A percentile compares a stretch with the other conserved stretches of the same genome.
Conservation (phyloP, 2,797 vertebrate species). For the Thripadectes ignobilis region DNA sequence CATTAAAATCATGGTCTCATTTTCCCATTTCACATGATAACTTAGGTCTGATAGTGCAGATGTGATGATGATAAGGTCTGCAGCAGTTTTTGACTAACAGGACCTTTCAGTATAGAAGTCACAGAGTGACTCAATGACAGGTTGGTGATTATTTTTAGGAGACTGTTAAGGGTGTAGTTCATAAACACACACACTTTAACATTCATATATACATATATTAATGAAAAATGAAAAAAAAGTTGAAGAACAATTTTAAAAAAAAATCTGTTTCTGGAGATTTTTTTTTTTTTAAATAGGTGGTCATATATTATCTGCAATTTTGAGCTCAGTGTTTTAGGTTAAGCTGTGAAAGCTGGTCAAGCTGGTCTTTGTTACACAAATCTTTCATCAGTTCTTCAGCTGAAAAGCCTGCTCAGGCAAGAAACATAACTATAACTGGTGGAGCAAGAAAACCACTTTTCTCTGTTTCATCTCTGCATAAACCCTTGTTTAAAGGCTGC, state of each 20-base stretch:
- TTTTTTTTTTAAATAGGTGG: not conserved
- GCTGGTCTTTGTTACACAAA: not conserved
- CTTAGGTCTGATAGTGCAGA: not conserved
- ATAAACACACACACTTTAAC: not conserved
- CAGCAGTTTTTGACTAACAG: not conserved
- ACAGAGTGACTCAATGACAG: not conserved
- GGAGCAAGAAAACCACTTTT: not conserved
- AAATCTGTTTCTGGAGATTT: not conserved
- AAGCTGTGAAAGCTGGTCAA: not conserved
- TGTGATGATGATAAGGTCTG: not conserved
- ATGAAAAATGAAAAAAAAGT: not conserved
- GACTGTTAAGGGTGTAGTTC: not conserved
- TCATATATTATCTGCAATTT: not conserved
- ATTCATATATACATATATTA: not conserved
- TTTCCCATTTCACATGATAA: not conserved
- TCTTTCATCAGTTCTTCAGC: not conserved
- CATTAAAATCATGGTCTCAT: not conserved
- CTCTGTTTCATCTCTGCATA: not conserved
- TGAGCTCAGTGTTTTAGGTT: not conserved
- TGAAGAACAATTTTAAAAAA: not conserved
- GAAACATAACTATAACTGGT: not conserved
- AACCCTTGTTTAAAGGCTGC: not conserved
- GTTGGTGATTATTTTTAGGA: not conserved
- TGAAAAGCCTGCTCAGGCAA: not conserved
- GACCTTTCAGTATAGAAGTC: not conserved